phyloP scores from a whole-genome alignment of 2,113 vertebrate genomes.

The Dasyurus viverrinus region DNA sequence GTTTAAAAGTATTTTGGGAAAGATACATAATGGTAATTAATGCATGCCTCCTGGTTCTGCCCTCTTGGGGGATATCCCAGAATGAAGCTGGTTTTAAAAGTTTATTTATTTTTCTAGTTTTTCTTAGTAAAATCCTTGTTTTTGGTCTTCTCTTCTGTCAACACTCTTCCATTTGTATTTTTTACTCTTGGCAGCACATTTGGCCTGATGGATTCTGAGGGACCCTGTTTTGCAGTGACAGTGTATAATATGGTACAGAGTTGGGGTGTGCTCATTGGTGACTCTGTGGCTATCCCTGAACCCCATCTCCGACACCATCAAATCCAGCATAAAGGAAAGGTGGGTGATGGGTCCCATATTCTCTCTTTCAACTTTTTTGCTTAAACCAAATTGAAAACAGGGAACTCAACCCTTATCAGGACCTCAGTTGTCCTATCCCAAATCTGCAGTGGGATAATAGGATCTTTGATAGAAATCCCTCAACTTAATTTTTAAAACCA shows the following conservation, averaged over 20 bases:
- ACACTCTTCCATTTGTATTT: background rate
- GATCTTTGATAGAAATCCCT: slow-evolving; percentile 26
- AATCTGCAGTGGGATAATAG: background rate
- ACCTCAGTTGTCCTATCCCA: background rate
- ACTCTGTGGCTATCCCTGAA: slow-evolving; percentile 93
- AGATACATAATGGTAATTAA: slow-evolving; percentile 11
- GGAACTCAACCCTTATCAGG: slow-evolving; percentile 16
- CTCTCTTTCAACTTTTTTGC: background rate
- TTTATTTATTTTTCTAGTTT: slow-evolving; percentile 46
- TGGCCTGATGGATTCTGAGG: slow-evolving; percentile 91
- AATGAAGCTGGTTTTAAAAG: background rate
- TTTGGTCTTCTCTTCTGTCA: slow-evolving; percentile 25
- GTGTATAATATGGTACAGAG: slow-evolving; percentile 93
- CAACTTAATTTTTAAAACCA: slow-evolving; percentile 19
- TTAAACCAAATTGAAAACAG: background rate
- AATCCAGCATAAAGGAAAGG: slow-evolving; percentile 90
- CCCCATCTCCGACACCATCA: slow-evolving; percentile 89
- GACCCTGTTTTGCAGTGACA: slow-evolving; percentile 90
- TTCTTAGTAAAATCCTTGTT: slow-evolving; percentile 17
- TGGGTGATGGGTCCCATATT: slow-evolving; percentile 69
- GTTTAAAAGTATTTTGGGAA: slow-evolving; percentile 32
- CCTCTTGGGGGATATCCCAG: background rate
- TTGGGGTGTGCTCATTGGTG: slow-evolving; percentile 94
- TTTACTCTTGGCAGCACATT: slow-evolving; percentile 85
- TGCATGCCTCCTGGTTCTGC: background rate